phyloP scores from a whole-genome alignment of 2,888 invertebrate species.

The Amphiduros pacificus region DNA sequence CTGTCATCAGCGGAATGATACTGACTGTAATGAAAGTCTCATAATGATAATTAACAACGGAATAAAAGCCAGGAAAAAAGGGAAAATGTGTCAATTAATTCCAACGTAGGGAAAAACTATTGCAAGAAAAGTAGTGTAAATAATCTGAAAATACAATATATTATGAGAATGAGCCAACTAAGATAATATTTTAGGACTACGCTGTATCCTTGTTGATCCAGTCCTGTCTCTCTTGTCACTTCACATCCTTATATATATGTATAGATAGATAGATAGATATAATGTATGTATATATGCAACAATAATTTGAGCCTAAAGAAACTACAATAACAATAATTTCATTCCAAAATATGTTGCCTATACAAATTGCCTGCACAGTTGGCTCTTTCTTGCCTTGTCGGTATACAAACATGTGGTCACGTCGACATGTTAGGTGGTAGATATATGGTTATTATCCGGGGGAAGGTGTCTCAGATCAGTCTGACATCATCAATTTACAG shows the following conservation, averaged over 20 bases:
- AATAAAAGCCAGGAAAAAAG: neutral
- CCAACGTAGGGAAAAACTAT: conserved; percentile 1
- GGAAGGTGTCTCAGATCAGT: conserved; percentile 10
- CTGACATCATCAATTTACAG: conserved; percentile 20
- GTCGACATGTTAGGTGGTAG: neutral
- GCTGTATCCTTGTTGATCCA: too few relatives aligned
- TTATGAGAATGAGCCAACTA: conserved; percentile 17
- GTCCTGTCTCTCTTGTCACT: too few relatives aligned
- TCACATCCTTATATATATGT: too few relatives aligned
- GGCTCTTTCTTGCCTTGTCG: conserved; percentile 13
- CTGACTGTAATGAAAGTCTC: neutral
- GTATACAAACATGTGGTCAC: conserved; percentile 8
- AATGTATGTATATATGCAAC: too few relatives aligned
- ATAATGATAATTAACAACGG: neutral
- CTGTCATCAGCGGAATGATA: neutral
- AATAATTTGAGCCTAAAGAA: too few relatives aligned
- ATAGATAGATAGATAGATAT: too few relatives aligned
- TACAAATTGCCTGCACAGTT: too few relatives aligned
- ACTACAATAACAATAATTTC: too few relatives aligned
- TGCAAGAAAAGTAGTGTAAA: conserved; percentile 6
- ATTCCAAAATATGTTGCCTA: neutral
- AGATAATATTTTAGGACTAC: conserved; percentile 2
- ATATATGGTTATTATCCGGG: conserved; percentile 9
- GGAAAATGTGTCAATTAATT: neutral
- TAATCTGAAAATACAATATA: conserved; percentile 10